Conservation (phyloP, 2,888 invertebrate species). For the Patella ulyssiponensis region DNA sequence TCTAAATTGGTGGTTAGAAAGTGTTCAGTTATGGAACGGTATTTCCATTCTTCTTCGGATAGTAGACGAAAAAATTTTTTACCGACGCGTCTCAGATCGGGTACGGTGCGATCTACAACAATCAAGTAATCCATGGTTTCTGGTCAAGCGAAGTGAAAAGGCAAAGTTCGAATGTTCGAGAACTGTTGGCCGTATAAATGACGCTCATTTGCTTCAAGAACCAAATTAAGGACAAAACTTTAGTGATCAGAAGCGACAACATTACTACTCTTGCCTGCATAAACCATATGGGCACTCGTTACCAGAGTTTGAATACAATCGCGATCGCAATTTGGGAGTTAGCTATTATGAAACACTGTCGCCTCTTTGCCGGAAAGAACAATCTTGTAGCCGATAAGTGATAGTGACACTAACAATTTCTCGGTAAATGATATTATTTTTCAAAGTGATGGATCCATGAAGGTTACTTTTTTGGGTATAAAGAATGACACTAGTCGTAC, state of each 20-base stretch:
- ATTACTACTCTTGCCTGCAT: slow-evolving; percentile 15
- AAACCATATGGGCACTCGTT: slow-evolving; percentile 12
- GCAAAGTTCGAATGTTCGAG: slow-evolving; percentile 6
- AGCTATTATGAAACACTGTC: neutral
- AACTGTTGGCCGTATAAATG: slow-evolving; percentile 15
- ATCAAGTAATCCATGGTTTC: slow-evolving; percentile 13
- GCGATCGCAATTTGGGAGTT: slow-evolving; percentile 14
- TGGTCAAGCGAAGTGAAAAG: neutral
- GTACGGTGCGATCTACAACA: neutral
- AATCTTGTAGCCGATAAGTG: neutral
- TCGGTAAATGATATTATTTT: neutral
- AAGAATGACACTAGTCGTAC: neutral
- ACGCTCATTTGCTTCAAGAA: neutral
- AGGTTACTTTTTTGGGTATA: neutral
- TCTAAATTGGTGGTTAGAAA: slow-evolving; percentile 12
- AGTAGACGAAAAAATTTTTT: neutral
- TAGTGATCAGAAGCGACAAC: slow-evolving; percentile 9
- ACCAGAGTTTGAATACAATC: neutral
- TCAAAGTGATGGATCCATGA: neutral
- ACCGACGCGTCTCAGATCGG: neutral
- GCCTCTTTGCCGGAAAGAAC: neutral
- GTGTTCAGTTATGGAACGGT: neutral
- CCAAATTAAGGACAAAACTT: neutral
- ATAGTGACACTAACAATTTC: neutral
- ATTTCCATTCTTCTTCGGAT: neutral